These are phyloP conservation scores for Drosophila kanekoi DNA, from an alignment of 2,888 invertebrate genomes.

Conservation along the genomic window DNA sequence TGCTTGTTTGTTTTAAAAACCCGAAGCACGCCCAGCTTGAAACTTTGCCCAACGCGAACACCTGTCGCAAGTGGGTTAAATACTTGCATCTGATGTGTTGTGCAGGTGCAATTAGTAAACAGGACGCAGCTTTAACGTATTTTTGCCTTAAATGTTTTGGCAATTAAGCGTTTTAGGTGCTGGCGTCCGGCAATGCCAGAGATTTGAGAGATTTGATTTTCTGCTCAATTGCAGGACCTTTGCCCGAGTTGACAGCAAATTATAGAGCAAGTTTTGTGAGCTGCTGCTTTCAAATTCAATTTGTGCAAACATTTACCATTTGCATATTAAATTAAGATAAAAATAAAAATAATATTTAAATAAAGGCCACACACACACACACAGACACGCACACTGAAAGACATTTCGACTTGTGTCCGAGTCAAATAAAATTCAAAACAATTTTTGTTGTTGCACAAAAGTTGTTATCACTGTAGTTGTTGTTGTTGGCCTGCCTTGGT, in stretches of 20 bases:
- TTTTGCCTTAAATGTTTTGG: slow-evolving; percentile 28
- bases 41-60: not conserved
- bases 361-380: slow-evolving; percentile 12
- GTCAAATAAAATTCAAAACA: slow-evolving; percentile 65
- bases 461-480: slow-evolving; percentile 31
- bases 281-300: slow-evolving; percentile 62
- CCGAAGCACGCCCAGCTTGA: too few species aligned
- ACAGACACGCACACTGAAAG: slow-evolving; percentile 3
- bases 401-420: slow-evolving; percentile 21
- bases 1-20: too few species aligned
- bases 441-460: slow-evolving; percentile 52
- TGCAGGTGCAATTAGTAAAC: slow-evolving; percentile 59
- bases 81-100: slow-evolving; percentile 13
- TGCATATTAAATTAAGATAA: slow-evolving; percentile 75
- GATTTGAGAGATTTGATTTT: slow-evolving; percentile 66
- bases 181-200: slow-evolving; percentile 1
- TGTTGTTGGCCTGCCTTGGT: slow-evolving; percentile 23
- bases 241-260: slow-evolving; percentile 31
- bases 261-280: slow-evolving; percentile 8
- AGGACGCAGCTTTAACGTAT: slow-evolving; percentile 38
- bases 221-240: slow-evolving; percentile 61
- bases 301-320: slow-evolving; percentile 62
- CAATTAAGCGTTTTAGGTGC: slow-evolving; percentile 31
- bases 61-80: slow-evolving; percentile 5
- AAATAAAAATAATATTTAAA: slow-evolving; percentile 56